These are phyloP conservation scores for Menura novaehollandiae DNA, from an alignment of 2,113 vertebrate species.

Conservation along the genomic window DNA sequence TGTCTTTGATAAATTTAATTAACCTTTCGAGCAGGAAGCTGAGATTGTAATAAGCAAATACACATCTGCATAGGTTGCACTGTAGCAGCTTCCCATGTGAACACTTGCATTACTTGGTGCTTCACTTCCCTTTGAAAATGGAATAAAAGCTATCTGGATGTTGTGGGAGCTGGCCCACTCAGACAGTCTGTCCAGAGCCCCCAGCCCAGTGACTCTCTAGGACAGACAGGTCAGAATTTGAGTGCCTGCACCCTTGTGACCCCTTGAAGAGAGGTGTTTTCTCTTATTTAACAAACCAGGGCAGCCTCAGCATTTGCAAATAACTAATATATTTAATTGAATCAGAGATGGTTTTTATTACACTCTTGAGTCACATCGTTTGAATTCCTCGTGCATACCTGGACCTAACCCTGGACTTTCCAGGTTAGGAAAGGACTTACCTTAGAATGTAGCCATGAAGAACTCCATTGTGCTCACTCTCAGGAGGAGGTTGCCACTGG, in stretches of 20 bases:
- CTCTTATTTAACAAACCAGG: not conserved
- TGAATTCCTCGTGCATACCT: not conserved
- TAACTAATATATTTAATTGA: not conserved
- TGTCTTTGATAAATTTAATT: conserved; percentile 21
- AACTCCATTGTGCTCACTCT: conserved; percentile 90
- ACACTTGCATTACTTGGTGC: not conserved
- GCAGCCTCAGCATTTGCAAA: not conserved
- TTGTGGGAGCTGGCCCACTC: not conserved
- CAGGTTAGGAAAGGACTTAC: conserved; percentile 48
- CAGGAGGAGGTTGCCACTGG: conserved; percentile 96
- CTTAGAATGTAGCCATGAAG: conserved; percentile 91
- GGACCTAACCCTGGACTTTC: not conserved
- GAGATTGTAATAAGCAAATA: conserved; percentile 22
- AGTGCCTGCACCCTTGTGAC: not conserved
- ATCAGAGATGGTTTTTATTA: not conserved
- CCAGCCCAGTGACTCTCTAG: not conserved
- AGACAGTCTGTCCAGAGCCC: not conserved
- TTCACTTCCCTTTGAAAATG: not conserved
- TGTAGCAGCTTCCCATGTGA: not conserved
- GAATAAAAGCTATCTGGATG: not conserved
- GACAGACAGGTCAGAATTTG: not conserved
- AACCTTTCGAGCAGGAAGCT: not conserved
- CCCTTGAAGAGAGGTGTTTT: not conserved
- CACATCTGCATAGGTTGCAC: not conserved
- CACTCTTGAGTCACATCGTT: not conserved